Evolutionary conservation across 2,113 vertebrate species (phyloP).

Genomic region (Corynorhinus townsendii): DNA sequence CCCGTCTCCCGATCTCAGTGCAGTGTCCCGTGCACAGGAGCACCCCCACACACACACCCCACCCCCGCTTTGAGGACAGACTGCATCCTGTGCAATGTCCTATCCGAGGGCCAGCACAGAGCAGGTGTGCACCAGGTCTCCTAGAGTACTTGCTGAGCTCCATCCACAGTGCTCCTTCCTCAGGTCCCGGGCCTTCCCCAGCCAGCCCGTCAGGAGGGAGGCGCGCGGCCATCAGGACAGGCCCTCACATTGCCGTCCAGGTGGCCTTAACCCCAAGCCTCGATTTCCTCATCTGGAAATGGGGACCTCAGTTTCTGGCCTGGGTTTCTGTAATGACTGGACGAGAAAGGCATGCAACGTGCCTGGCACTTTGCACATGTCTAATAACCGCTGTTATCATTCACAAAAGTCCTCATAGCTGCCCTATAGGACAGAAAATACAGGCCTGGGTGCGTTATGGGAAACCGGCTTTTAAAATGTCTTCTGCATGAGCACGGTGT

Average conservation of each 20-base stretch:
- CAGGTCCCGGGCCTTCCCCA: too few relatives aligned
- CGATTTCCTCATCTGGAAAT: neutral
- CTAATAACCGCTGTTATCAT: neutral
- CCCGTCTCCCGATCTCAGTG: accelerated
- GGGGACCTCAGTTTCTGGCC: too few relatives aligned
- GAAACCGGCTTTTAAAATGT: neutral
- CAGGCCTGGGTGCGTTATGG: too few relatives aligned
- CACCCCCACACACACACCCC: too few relatives aligned
- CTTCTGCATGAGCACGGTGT: neutral
- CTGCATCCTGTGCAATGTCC: accelerated
- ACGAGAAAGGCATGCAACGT: neutral
- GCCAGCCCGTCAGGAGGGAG: neutral
- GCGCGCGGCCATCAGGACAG: neutral
- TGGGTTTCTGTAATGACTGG: neutral
- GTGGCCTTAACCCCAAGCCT: neutral
- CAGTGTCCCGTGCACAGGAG: accelerated
- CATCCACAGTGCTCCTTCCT: too few relatives aligned
- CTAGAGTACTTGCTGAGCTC: too few relatives aligned
- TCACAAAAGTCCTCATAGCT: neutral
- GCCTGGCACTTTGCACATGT: neutral
- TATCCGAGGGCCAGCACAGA: neutral
- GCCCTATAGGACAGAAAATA: neutral
- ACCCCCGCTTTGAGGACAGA: neutral
- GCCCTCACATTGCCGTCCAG: too few relatives aligned
- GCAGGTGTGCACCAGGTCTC: accelerated